These are phyloP conservation scores for Holothuria leucospilota DNA, from an alignment of 53 echinoderm and acorn worm species.

Conservation along the genomic window DNA sequence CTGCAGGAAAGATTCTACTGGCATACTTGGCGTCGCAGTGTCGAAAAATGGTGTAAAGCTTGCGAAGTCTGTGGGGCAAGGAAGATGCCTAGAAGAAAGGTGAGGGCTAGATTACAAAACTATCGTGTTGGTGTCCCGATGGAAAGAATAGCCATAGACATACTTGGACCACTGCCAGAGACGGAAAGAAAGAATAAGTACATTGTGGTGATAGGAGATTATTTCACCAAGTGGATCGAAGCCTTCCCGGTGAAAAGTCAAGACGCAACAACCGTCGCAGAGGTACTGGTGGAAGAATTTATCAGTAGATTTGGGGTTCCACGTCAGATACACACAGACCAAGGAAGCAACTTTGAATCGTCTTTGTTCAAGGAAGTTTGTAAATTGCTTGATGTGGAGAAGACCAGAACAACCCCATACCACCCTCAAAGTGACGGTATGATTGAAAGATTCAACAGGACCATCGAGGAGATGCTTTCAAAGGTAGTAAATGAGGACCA, in stretches of 20 bases:
- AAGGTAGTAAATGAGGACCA: slow-evolving; percentile 41
- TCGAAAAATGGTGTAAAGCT: slow-evolving; percentile 15
- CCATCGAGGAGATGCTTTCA: slow-evolving; percentile 17
- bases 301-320: slow-evolving; percentile 45
- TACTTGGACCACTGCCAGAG: slow-evolving; percentile 18
- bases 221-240: slow-evolving; percentile 54
- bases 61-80: slow-evolving; percentile 7
- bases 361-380: slow-evolving; percentile 47
- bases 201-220: neutral
- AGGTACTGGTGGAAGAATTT: slow-evolving; percentile 32
- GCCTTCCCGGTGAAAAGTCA: slow-evolving; percentile 33
- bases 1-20: slow-evolving; percentile 36
- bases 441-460: slow-evolving; percentile 46
- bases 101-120: neutral
- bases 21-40: neutral
- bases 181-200: neutral
- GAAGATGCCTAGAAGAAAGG: neutral
- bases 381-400: slow-evolving; percentile 39
- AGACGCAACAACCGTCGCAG: slow-evolving; percentile 30
- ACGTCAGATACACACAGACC: slow-evolving; percentile 23
- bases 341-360: too few relatives aligned
- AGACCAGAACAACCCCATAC: slow-evolving; percentile 47
- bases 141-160: slow-evolving; percentile 34
- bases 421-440: slow-evolving; percentile 48
- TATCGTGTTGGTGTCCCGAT: slow-evolving; percentile 14